phyloP scores from a whole-genome alignment of 2,888 invertebrate species.

The Sphinx pinastri region DNA sequence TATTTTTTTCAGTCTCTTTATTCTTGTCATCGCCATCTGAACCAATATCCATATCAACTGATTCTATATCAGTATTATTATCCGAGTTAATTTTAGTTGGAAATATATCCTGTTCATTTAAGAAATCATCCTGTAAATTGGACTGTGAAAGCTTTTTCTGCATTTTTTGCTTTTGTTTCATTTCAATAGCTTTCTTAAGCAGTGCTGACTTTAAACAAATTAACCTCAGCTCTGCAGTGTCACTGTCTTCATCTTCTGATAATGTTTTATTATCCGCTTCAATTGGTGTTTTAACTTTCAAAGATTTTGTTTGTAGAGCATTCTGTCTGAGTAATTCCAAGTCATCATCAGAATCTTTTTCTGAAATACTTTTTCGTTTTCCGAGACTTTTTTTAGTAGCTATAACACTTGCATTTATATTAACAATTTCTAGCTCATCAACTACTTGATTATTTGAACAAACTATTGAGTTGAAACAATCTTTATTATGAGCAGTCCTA shows the following conservation, averaged over 20 bases:
- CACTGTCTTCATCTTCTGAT: slow-evolving; percentile 83
- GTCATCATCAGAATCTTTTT: slow-evolving; percentile 75
- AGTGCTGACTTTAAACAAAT: slow-evolving; percentile 88
- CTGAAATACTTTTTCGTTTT: slow-evolving; percentile 38
- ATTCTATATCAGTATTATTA: slow-evolving; percentile 77
- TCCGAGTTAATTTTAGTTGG: slow-evolving; percentile 53
- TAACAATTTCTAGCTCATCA: slow-evolving; percentile 48
- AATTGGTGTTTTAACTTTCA: slow-evolving; percentile 48
- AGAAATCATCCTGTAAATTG: slow-evolving; percentile 59
- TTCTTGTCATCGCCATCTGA: slow-evolving; percentile 72
- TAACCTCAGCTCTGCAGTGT: slow-evolving; percentile 85
- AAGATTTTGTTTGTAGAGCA: slow-evolving; percentile 73
- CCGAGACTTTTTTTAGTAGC: slow-evolving; percentile 30
- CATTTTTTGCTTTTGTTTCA: slow-evolving; percentile 77
- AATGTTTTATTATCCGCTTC: slow-evolving; percentile 44
- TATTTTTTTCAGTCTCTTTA: slow-evolving; percentile 51
- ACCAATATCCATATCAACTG: slow-evolving; percentile 81
- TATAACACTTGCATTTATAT: slow-evolving; percentile 30
- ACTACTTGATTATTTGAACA: slow-evolving; percentile 25
- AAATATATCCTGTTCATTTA: slow-evolving; percentile 46
- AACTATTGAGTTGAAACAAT: slow-evolving; percentile 2
- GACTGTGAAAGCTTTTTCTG: slow-evolving; percentile 67
- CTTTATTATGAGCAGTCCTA: slow-evolving; percentile 32
- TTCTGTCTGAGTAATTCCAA: slow-evolving; percentile 72
- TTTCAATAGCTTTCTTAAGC: slow-evolving; percentile 85